Conservation (phyloP, 2,888 invertebrate genomes). For the Loripinus fragilis region DNA sequence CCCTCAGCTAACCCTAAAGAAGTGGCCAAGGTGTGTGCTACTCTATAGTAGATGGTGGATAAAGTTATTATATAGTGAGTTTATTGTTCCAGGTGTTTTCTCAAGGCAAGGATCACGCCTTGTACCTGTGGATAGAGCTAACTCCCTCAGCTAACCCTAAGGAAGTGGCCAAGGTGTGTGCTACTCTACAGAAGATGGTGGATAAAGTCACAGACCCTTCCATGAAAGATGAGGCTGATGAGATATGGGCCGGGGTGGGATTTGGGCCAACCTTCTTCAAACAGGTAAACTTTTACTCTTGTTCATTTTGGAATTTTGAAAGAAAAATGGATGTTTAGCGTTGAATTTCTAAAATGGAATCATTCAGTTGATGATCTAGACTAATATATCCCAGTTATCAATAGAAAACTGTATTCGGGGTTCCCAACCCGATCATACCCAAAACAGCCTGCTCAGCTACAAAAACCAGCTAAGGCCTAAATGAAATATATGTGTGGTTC, state of each 20-base stretch:
- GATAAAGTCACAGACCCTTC: constrained; percentile 79
- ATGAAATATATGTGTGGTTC: too few species aligned
- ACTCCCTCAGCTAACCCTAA: constrained; percentile 77
- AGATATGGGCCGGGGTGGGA: constrained; percentile 82
- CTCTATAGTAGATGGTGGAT: constrained; percentile 79
- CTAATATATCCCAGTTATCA: too few species aligned
- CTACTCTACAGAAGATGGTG: constrained; percentile 78
- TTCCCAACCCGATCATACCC: too few species aligned
- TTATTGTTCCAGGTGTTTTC: constrained; percentile 81
- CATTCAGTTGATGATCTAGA: too few species aligned
- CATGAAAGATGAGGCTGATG: constrained; percentile 79
- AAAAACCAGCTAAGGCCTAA: too few species aligned
- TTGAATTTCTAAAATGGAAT: too few species aligned
- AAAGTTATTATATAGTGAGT: too few species aligned
- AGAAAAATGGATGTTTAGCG: too few species aligned
- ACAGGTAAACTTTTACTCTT: too few species aligned
- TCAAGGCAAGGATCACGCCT: constrained; percentile 81
- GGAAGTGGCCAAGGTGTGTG: constrained; percentile 76
- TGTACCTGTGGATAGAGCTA: constrained; percentile 82
- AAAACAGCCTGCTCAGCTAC: too few species aligned
- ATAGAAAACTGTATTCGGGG: too few species aligned
- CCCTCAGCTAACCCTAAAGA: constrained; percentile 78
- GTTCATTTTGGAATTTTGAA: too few species aligned
- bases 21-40: constrained; percentile 76
- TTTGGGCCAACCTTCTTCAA: constrained; percentile 81